Evolutionary conservation across 2,113 vertebrate species (phyloP), one percentile per base, ranked within the genome.

Genomic region (Caloenas nicobarica): DNA sequence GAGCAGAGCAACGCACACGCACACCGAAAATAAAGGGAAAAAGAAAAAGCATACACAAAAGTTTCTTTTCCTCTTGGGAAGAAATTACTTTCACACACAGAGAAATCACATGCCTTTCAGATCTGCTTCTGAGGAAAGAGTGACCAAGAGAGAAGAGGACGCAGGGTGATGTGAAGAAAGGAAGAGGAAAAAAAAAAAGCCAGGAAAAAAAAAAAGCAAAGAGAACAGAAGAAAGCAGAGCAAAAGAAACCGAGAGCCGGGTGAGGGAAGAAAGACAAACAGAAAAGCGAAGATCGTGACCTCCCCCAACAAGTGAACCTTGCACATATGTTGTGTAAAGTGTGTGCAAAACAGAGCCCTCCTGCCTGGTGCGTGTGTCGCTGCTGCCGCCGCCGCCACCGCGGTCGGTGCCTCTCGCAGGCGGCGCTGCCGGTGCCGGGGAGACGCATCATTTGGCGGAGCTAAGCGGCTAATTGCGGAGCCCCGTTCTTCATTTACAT

Each of bases 401-500:
- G 93, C 81, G 57, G 83, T 61, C 86, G 61, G 94, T 85, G 91
- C 88, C 86, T 88, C 81, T 95, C 56, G 81, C 95, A 60, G 95
- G 95, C 95, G 97, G 97, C 90, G 97, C 96, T 95, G 96, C 96
- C 94, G 97, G 98, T 96, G 97, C 98, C 97, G 97, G 97, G 98
- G 97, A 98, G 98, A 98, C 98, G 98, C 98, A 97, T 98, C 98
- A 95, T 98, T 97, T 96, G 78, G 98, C 98, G 98, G 98, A 98
- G 98, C 91, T 98, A 97, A 96, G 98, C 98, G 97, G 98, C 98
- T 99, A 99, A 99, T 99, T 99, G 99, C 98, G 96, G 96, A 98
- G 98, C 98, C 98, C 98, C 98, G 96, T 98, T 98, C 98, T 98
- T 99, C 98, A 99, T 99, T 99, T 98, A 97, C 99, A 99, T 99